Evolutionary conservation across 2,888 invertebrate species (phyloP).

Genomic region (Pyrrhosoma nymphula): DNA sequence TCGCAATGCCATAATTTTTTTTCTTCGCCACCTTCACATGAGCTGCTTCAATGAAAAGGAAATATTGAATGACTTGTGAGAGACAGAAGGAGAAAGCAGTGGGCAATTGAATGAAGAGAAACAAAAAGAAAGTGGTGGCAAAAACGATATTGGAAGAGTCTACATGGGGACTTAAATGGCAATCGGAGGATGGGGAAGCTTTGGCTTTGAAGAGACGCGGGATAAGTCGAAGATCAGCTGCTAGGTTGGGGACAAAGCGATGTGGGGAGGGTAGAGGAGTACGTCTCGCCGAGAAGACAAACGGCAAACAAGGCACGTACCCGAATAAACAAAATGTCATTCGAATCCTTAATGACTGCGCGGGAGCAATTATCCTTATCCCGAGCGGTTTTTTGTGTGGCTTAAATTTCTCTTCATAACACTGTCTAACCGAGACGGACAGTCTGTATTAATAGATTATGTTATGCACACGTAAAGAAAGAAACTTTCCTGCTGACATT

Average conservation of each 20-base stretch:
- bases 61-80: background rate
- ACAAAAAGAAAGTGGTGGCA: background rate
- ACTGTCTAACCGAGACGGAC: background rate
- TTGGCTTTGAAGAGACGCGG: background rate
- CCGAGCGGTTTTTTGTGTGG: background rate
- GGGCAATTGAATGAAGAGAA: background rate
- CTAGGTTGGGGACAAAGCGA: background rate
- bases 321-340: constrained; percentile 28
- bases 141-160: background rate
- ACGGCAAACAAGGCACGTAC: constrained; percentile 32
- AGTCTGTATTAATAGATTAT: too few species aligned
- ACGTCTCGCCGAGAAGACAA: background rate
- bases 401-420: background rate
- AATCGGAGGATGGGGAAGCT: background rate
- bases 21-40: background rate
- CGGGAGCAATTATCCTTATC: background rate
- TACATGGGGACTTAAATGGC: background rate
- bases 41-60: constrained; percentile 18
- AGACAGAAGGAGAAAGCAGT: background rate
- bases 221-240: background rate
- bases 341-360: constrained; percentile 24
- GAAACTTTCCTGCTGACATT: too few species aligned
- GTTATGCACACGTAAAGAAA: too few species aligned
- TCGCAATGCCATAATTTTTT: background rate
- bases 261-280: background rate